phyloP scores from a whole-genome alignment of 2,113 vertebrate species.

The Gavia stellata region DNA sequence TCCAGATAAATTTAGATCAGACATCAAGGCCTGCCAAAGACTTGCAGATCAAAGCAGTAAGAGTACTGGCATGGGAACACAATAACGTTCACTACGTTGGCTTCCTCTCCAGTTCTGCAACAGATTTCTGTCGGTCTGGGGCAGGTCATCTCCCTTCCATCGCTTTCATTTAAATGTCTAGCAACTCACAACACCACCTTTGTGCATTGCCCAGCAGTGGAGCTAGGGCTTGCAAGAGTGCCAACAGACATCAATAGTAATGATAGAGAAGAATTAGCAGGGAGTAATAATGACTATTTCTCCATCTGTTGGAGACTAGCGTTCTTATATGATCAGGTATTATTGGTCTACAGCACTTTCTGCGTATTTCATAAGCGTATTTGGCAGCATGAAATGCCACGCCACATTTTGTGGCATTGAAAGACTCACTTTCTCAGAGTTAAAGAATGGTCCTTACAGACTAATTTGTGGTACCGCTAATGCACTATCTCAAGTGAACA shows the following conservation, averaged over 20 bases:
- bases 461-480: neutral
- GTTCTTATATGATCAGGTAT: neutral
- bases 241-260: neutral
- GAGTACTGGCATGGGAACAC: neutral
- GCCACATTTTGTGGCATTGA: neutral
- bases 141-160: neutral
- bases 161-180: neutral
- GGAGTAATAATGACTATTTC: neutral
- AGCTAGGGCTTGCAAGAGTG: neutral
- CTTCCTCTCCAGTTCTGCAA: neutral
- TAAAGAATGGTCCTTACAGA: neutral
- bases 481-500: neutral
- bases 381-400: neutral
- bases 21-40: neutral
- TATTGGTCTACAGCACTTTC: neutral
- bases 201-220: neutral
- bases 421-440: neutral
- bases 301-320: neutral
- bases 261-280: neutral
- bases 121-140: neutral
- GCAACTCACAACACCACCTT: neutral
- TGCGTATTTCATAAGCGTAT: accelerated
- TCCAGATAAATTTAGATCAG: neutral
- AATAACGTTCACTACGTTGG: neutral
- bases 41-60: neutral